Percentiles rank a stretch among this genome's conserved stretches.
These are phyloP conservation scores for Proteles cristata DNA, from an alignment of 2,113 vertebrate genomes.

Conservation along the genomic window DNA sequence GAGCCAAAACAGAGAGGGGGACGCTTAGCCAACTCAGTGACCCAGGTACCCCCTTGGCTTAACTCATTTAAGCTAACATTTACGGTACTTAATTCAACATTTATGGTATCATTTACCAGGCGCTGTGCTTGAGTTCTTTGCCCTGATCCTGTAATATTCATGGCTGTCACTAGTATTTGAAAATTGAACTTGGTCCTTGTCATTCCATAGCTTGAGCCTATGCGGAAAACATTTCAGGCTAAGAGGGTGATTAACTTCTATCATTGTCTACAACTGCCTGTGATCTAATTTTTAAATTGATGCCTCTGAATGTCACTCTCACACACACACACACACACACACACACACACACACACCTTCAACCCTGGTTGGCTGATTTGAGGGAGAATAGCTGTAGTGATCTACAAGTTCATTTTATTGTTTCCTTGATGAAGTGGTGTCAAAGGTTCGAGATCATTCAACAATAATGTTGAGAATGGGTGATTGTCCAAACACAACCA, in stretches of 20 bases:
- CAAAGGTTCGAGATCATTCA: background rate
- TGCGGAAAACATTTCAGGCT: slow-evolving; percentile 18
- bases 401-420: background rate
- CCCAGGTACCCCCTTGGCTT: background rate
- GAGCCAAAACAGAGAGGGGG: too few relatives aligned
- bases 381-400: background rate
- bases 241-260: slow-evolving; percentile 11
- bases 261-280: background rate
- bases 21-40: too few relatives aligned
- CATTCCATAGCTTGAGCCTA: background rate
- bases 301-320: background rate
- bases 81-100: background rate
- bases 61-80: slow-evolving; percentile 13
- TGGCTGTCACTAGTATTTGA: background rate
- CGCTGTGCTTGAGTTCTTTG: background rate
- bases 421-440: background rate
- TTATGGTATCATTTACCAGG: background rate
- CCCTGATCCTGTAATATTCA: background rate
- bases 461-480: slow-evolving; percentile 20
- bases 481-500: background rate
- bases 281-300: slow-evolving; percentile 31
- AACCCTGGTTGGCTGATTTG: slow-evolving; percentile 11
- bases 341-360: background rate
- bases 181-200: background rate
- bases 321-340: background rate